Conservation (phyloP, 2,113 vertebrate genomes). For the Phycodurus eques region DNA sequence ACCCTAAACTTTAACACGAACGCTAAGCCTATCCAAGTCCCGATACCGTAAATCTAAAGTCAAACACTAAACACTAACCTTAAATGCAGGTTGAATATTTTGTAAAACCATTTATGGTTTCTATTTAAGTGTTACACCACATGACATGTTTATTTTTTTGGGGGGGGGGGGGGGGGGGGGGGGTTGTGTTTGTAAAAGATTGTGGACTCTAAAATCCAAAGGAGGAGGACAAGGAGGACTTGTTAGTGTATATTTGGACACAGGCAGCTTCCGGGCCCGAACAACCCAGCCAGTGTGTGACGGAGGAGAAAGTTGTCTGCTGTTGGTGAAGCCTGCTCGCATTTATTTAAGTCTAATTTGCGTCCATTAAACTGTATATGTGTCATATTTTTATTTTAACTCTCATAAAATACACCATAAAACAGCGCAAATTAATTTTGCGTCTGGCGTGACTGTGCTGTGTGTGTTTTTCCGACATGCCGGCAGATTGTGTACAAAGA, state of each 20-base stretch:
- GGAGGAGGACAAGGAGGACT: conserved; percentile 56
- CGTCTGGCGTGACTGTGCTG: neutral
- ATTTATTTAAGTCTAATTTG: conserved; percentile 14
- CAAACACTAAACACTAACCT: neutral
- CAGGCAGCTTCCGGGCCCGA: conserved; percentile 29
- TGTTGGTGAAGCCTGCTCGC: conserved; percentile 27
- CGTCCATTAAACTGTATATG: conserved; percentile 32
- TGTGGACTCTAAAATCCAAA: conserved; percentile 8
- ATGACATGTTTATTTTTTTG: neutral
- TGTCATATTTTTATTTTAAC: neutral
- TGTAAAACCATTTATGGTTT: neutral
- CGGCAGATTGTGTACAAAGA: neutral
- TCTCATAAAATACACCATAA: neutral
- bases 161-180: neutral
- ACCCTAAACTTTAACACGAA: neutral
- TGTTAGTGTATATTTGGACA: conserved; percentile 57
- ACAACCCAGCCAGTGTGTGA: conserved; percentile 60
- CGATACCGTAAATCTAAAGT: neutral
- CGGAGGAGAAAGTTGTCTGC: conserved; percentile 42
- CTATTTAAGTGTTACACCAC: neutral
- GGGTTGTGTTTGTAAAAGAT: neutral
- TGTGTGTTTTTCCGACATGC: neutral
- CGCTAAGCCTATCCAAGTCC: neutral
- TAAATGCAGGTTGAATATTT: neutral
- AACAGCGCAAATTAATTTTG: neutral